Evolutionary conservation across 2,888 invertebrate genomes (phyloP), one percentile per base, ranked within the genome.

Genomic region (Mellilla xanthometata): DNA sequence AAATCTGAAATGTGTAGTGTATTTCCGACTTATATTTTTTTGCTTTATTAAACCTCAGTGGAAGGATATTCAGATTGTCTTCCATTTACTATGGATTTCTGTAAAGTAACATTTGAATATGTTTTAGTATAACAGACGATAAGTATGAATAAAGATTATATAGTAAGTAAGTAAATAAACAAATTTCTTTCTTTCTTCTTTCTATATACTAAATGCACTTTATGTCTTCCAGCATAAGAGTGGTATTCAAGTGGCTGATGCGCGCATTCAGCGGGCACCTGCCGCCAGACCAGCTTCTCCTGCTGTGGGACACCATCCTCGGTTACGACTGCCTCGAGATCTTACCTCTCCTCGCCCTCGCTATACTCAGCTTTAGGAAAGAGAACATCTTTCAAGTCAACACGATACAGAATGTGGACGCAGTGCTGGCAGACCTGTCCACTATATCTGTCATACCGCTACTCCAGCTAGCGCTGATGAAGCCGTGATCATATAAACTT

Each of bases 171-270:
- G n/a, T n/a, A n/a, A n/a, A n/a, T n/a, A n/a, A n/a, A n/a, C n/a
- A n/a, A n/a, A n/a, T n/a, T n/a, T n/a, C n/a, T n/a, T n/a, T n/a
- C n/a, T n/a, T n/a, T n/a, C n/a, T n/a, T n/a, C n/a, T n/a, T n/a
- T n/a, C n/a, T n/a, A n/a, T n/a, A n/a, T n/a, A n/a, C n/a, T n/a
- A 15, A 15, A 5, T 15, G 5, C 15, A 15, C 15, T 15, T 2
- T 15, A 15, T 15, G 15, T 15, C 3, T 52, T 76, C 7, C 75
- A 98, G 98, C 2, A 91, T 98, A 39, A 92, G 95, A 65, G 93
- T 98, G 13, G 97, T 97, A 1, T 97, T 98, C 76, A 98, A 98
- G 80, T 99, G 99, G 98, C 81, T 99, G 31, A 98, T 99, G 94
- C 91, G 98, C 54, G 98, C 96, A 1, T 99, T 98, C 77, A 97